These are phyloP conservation scores for Myripristis murdjan DNA, from an alignment of 2,797 vertebrate genomes.

Conservation along the genomic window DNA sequence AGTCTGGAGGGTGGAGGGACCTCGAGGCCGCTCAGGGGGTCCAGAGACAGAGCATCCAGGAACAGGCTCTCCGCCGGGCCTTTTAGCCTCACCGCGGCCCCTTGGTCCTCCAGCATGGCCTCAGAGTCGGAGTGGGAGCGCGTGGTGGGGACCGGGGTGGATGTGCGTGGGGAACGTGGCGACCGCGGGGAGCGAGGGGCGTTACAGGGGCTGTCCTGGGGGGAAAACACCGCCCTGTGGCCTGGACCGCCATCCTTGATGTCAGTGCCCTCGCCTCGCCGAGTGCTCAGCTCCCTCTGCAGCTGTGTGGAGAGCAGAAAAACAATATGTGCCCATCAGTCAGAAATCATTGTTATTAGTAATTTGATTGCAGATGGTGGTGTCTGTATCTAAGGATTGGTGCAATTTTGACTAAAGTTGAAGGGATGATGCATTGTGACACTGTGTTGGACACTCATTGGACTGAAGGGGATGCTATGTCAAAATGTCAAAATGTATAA, in stretches of 20 bases:
- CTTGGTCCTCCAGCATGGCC: slow-evolving; percentile 86
- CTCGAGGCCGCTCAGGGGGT: slow-evolving; percentile 86
- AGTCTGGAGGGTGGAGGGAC: slow-evolving; percentile 84
- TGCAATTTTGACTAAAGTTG: no score
- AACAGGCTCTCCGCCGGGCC: slow-evolving; percentile 92
- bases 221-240: slow-evolving; percentile 69
- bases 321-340: neutral
- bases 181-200: slow-evolving; percentile 62
- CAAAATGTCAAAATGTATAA: no score
- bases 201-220: slow-evolving; percentile 83
- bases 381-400: no score
- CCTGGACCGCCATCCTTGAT: slow-evolving; percentile 75
- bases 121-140: slow-evolving; percentile 91
- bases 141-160: slow-evolving; percentile 39
- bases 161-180: slow-evolving; percentile 64
- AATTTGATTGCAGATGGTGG: no score
- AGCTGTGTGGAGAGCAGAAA: slow-evolving; percentile 77
- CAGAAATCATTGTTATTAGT: neutral
- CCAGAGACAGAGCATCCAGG: slow-evolving; percentile 92
- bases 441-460: no score
- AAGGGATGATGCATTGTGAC: no score
- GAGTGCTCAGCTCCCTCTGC: slow-evolving; percentile 87
- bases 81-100: slow-evolving; percentile 84
- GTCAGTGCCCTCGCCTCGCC: slow-evolving; percentile 73
- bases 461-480: no score